These are phyloP conservation scores for Epizoanthus illoricatus DNA, from an alignment of 92 coral and sea anemone genomes.

Conservation along the genomic window DNA sequence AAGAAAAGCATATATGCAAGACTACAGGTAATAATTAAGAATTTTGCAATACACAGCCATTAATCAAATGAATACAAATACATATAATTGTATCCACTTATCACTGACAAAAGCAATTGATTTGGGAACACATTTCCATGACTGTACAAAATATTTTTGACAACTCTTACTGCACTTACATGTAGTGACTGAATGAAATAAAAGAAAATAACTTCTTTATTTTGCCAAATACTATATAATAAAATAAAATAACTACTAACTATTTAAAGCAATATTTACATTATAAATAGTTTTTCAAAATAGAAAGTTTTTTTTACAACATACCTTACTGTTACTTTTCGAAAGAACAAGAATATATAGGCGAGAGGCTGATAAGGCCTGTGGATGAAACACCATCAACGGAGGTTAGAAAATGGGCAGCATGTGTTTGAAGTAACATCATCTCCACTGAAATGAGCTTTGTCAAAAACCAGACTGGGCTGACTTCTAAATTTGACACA, in stretches of 20 bases:
- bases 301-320: neutral
- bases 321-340: conserved; percentile 72
- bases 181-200: too few relatives aligned
- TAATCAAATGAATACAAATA: too few relatives aligned
- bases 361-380: conserved; percentile 78
- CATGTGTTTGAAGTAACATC: neutral
- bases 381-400: neutral
- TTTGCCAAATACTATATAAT: neutral
- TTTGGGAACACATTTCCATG: too few relatives aligned
- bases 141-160: too few relatives aligned
- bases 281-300: neutral
- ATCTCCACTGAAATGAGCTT: neutral
- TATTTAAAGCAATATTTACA: too few relatives aligned
- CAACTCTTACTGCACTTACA: too few relatives aligned
- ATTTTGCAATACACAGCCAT: too few relatives aligned
- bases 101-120: too few relatives aligned
- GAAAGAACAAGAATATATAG: conserved; percentile 57
- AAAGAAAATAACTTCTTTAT: too few relatives aligned
- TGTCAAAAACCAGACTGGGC: neutral
- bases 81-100: too few relatives aligned
- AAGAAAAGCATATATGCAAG: too few relatives aligned
- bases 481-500: neutral
- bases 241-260: neutral
- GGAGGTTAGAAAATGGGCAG: neutral
- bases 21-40: too few relatives aligned